Evolutionary conservation across 2,888 invertebrate species (phyloP), one percentile per base, ranked within the genome.

Genomic region (Petrolisthes manimaculis): DNA sequence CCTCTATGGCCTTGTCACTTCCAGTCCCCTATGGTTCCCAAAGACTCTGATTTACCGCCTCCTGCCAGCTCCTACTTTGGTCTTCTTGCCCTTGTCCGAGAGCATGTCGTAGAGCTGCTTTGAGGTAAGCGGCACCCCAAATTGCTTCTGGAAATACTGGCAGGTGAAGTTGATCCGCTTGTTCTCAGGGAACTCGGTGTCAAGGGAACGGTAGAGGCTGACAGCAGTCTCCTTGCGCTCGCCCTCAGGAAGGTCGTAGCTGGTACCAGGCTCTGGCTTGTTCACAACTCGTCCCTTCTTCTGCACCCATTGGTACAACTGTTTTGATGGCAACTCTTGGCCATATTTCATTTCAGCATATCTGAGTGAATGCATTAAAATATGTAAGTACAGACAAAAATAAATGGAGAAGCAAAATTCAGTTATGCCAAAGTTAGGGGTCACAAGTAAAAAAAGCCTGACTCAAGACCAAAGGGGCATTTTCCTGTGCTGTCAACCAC

Each of bases 231-330:
- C 54, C 77, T 83, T 86, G 21, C 79, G 83, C 51, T 89, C 81
- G 3, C 51, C 79, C 37, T 88, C 89, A 4, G 89, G 86, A 6
- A 91, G 74, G 37, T 80, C 81, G 79, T 86, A 91, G 37, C 54
- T 61, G 53, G 82, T 78, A 6, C 86, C 56, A 8, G 86, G 55
- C n/a, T 54, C 67, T 12, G 83, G 69, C 24, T 24, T 89, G 61
- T 83, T 21, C 5, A 84, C 37, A 5, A 74, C 4, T 14, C 91
- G 86, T 21, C 86, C 89, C 85, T 91, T 91, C 84, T 88, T 86
- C 84, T 88, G 88, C 8, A 91, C 71, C 91, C 89, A 89, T 83
- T 91, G 91, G 80, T 89, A 91, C 6, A 91, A 78, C 0, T 81
- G 75, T 71, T 91, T 91, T 4, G 91, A 91, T 12, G 91, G 81